Percentiles rank a stretch among this genome's conserved stretches.
Conservation (phyloP, 1,140 invertebrate species). For the Samia ricini region DNA sequence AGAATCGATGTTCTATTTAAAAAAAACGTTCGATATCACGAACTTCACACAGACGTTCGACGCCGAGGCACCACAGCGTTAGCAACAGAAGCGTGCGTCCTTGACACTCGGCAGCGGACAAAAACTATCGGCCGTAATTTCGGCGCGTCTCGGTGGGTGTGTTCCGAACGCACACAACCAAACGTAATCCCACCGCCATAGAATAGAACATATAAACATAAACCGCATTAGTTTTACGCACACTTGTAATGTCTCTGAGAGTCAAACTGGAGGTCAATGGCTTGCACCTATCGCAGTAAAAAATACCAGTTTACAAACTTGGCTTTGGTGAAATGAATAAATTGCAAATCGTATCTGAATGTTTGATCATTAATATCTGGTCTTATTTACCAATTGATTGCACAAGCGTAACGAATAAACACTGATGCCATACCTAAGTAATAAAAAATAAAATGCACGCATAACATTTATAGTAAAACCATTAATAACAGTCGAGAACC, state of each 20-base stretch:
- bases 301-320: neutral
- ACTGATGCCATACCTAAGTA: neutral
- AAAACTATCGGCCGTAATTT: conserved; percentile 65
- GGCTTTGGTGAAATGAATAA: neutral
- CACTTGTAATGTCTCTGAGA: conserved; percentile 7
- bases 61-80: conserved; percentile 23
- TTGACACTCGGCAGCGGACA: conserved; percentile 69
- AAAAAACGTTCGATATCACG: conserved; percentile 9
- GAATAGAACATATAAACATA: conserved; percentile 18
- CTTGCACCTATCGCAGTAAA: neutral
- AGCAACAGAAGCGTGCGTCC: conserved; percentile 60
- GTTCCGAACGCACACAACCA: conserved; percentile 44
- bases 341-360: neutral
- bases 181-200: conserved; percentile 25
- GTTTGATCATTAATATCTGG: neutral
- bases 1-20: conserved; percentile 3
- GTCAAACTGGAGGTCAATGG: conserved; percentile 10
- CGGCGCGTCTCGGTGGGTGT: conserved; percentile 55
- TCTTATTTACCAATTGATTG: neutral
- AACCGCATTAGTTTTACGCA: conserved; percentile 7
- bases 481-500: conserved; percentile 12
- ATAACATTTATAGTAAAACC: conserved; percentile 15
- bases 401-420: neutral
- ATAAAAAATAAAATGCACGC: conserved; percentile 11
- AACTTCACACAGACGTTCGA: conserved; percentile 1